Percentiles rank a stretch among this genome's conserved stretches.
These are phyloP conservation scores for Dallia pectoralis DNA, from an alignment of 2,797 vertebrate genomes.

Conservation along the genomic window DNA sequence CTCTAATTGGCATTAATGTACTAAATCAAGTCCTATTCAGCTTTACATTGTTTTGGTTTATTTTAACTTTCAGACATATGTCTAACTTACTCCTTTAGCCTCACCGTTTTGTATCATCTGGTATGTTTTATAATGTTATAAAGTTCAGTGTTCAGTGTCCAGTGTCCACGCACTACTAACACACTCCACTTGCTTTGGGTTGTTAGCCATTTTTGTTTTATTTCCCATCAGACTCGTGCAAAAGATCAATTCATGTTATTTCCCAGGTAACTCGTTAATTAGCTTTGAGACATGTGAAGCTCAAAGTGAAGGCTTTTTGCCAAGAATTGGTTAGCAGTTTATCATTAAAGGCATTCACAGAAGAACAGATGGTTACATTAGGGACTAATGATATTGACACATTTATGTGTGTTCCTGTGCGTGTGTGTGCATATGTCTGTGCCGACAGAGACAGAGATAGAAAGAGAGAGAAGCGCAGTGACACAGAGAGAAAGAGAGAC, in stretches of 20 bases:
- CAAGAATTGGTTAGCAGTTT: constrained; percentile 70
- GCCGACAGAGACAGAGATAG: neutral
- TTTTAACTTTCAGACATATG: neutral
- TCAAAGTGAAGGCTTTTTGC: constrained; percentile 63
- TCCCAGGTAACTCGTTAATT: constrained; percentile 80
- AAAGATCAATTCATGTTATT: constrained; percentile 66
- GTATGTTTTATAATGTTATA: constrained; percentile 40
- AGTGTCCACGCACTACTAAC: constrained; percentile 44
- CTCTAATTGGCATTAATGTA: constrained; percentile 9
- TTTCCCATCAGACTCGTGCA: constrained; percentile 70
- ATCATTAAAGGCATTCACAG: constrained; percentile 66
- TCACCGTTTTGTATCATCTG: constrained; percentile 18
- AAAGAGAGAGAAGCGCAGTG: neutral
- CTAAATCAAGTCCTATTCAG: neutral
- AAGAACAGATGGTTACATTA: constrained; percentile 75
- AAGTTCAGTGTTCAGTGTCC: constrained; percentile 36
- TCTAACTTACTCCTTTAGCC: constrained; percentile 26
- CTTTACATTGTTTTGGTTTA: neutral
- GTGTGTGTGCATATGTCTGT: constrained; percentile 23
- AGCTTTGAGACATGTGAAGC: constrained; percentile 72
- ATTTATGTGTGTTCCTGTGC: constrained; percentile 46
- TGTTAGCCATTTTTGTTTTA: constrained; percentile 74
- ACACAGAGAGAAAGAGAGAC: neutral
- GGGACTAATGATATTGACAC: constrained; percentile 68
- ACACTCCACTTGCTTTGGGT: constrained; percentile 66